Evolutionary conservation across 1,140 invertebrate genomes (phyloP).

Genomic region (Papilio polytes): DNA sequence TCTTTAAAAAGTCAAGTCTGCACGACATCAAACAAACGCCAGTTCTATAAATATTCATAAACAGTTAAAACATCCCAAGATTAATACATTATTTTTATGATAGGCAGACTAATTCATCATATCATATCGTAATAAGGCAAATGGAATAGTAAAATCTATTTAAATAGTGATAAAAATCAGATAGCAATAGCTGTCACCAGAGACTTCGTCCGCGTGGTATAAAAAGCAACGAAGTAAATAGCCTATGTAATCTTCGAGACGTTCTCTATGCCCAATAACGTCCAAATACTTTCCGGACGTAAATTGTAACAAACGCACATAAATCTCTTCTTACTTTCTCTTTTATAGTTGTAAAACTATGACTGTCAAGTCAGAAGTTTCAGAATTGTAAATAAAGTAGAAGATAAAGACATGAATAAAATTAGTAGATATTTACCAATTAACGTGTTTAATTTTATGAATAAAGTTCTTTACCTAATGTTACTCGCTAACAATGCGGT

Average conservation of each 20-base stretch:
- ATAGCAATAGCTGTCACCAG: not conserved
- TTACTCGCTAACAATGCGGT: not conserved
- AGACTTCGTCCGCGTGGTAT: not conserved
- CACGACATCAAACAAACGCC: conserved; percentile 36
- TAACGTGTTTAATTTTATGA: too few relatives aligned
- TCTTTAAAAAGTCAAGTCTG: not conserved
- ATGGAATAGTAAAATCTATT: not conserved
- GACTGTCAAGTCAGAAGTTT: too few relatives aligned
- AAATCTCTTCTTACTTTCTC: too few relatives aligned
- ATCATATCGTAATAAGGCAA: not conserved
- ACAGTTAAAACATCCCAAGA: conserved; percentile 6
- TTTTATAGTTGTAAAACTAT: too few relatives aligned
- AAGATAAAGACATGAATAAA: too few relatives aligned
- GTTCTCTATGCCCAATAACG: too few relatives aligned
- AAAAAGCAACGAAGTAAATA: not conserved
- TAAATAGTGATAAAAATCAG: not conserved
- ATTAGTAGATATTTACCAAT: too few relatives aligned
- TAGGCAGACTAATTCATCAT: not conserved
- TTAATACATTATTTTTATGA: conserved; percentile 21
- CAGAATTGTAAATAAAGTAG: too few relatives aligned
- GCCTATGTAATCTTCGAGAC: too few relatives aligned
- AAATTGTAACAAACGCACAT: too few relatives aligned
- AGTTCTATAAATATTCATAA: conserved; percentile 62
- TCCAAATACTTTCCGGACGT: too few relatives aligned
- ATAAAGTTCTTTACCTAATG: too few relatives aligned